Base-by-base conservation (phyloP, 2,888 invertebrate genomes). In the Folsomia candida region DNA sequence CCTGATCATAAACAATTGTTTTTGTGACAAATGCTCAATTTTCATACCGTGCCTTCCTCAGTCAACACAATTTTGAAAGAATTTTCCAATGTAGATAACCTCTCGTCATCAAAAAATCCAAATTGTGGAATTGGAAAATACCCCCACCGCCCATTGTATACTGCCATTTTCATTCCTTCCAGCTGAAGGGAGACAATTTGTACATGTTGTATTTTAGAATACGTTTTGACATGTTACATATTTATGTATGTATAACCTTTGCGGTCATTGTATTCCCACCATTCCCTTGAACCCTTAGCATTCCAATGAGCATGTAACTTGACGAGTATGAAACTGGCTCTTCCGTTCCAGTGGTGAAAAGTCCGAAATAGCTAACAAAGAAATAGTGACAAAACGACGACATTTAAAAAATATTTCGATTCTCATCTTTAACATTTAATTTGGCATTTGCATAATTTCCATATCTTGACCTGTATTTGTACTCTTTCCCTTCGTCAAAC, bases 61-160 rank as follows among this genome's bases (percentile, higher is more conserved):
- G 63, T 68, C 2, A 64, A 24, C 11, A 70, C 64, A 20, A 80
- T 73, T 57, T 78, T 76, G 62, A 80, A 80, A 1, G 78, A 74
- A 25, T 75, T 72, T 2, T 69, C 57, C n/a, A 80, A 63, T 2
- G 78, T 25, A 24, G 54, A 71, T 63, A 80, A 67, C 54, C 78
- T 75, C 47, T 76, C 73, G 1, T 67, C n/a, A 0, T 68, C 9
- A 20, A 73, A 57, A 14, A 69, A 69, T 3, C 72, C 37, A 54
- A 80, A 74, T n/a, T 65, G 64, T 14, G 80, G 78, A 1, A 77
- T 68, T 11, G 80, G 80, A 60, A 78, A 80, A 51, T 78, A 80
- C 24, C 73, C 69, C 80, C 80, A 80, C 18, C 74, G 76, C 51
- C 80, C 80, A 69, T 80, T 80, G 72, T 76, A 80, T 60, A 80